Evolutionary conservation across 53 echinoderm and acorn worm genomes (phyloP), one percentile per base, ranked within the genome.

Genomic region (Apostichopus leukothele): DNA sequence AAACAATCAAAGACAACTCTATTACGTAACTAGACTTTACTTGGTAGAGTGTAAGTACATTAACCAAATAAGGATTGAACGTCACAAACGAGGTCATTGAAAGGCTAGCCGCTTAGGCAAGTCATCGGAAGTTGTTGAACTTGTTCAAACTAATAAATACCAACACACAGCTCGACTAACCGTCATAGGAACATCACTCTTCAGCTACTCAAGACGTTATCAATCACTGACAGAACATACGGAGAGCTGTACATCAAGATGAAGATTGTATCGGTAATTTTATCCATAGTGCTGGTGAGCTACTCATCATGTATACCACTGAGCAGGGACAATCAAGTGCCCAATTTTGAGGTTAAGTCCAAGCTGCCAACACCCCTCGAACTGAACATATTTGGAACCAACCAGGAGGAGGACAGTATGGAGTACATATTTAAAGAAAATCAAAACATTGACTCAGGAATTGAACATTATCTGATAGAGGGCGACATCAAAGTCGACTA

Each of bases 401-500:
- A 91, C 26, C 27, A 76, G 8, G 91, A 92, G 14, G 77, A 81
- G 60, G 92, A 75, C 74, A 92, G 83, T 78, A 88, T 90, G 92
- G 92, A 88, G 12, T 23, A 66, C 19, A 92, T 92, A 53, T 60
- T 92, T 26, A 19, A 68, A 67, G 83, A 90, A 80, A 88, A 90
- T 86, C 13, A 21, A 18, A 60, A 90, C 57, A 90, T 92, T 26
- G 63, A 54, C 61, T 75, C 92, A 88, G 92, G 90, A 51, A 76
- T 92, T 5, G 80, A 90, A 67, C 83, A 90, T 76, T 25, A 76
- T 13, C 57, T 90, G 76, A 61, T 92, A 52, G 92, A 92, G 76
- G 92, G 92, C 5, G 92, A 92, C 51, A 88, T 92, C 16, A 50
- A 83, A 12, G 57, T 92, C 20, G 88, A 90, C 12, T 92, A 76